Base-by-base conservation (phyloP, 23 tunicate species). In the Trididemnum clinides region DNA sequence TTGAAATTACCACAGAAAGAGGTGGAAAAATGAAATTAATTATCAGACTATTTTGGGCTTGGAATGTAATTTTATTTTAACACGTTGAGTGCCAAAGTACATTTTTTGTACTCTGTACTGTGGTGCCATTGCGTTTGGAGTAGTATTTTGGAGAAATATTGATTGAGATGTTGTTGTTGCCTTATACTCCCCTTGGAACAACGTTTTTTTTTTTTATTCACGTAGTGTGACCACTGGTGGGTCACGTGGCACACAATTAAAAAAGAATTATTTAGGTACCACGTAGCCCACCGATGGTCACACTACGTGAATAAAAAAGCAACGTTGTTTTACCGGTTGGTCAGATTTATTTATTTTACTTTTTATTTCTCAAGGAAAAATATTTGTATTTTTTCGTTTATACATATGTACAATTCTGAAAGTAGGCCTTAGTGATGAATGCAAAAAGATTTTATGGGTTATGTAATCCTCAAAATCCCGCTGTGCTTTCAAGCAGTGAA, bases 211-310 rank as follows among this genome's bases (percentile, higher is more conserved):
- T 28, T 59, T 59, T 66, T 32, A 31, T 66, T 66, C n/a, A 66
- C 75, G 37, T 31, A 66, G 75, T 66, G 75, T 32, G 37, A 66
- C 75, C 75, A 66, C 37, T 37, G 75, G 75, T 66, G 75, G 75
- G 75, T 66, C 75, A 66, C 37, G 75, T 66, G 75, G 75, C 75
- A 32, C 75, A 28, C n/a, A 66, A 20, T 6, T 5, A 66, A 66
- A 66, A 66, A 66, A 59, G 20, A 10, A 3, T 66, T 66, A 37
- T 66, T 66, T 31, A 66, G 5, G 75, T 66, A 37, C 75, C 75
- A 66, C 75, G 37, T 66, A 37, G 31, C 75, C 75, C 75, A 66
- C 75, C 75, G 37, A n/a, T n/a, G n/a, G n/a, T n/a, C n/a, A n/a
- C n/a, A n/a, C n/a, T n/a, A n/a, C n/a, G n/a, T n/a, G n/a, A n/a